These are phyloP conservation scores for Manacus vitellinus DNA, from an alignment of 2,113 vertebrate genomes.

Conservation along the genomic window DNA sequence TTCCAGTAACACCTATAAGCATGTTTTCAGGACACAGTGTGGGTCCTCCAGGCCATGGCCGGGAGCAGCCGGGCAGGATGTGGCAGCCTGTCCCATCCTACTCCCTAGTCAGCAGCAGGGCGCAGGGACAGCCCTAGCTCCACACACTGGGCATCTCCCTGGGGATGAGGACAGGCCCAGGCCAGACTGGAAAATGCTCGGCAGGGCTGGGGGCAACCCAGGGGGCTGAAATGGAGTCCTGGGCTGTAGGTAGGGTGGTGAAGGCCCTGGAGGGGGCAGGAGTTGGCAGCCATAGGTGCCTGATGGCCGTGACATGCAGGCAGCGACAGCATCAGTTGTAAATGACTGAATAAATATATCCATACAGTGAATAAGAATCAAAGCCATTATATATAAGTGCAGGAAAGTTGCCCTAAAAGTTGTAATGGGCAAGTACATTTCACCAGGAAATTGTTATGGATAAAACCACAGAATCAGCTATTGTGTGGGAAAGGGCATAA, in stretches of 20 bases:
- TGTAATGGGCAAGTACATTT: neutral
- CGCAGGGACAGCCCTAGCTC: neutral
- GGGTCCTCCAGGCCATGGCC: accelerated
- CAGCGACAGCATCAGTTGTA: neutral
- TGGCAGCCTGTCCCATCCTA: neutral
- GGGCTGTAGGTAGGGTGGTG: neutral
- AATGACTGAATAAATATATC: neutral
- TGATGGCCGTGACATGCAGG: accelerated
- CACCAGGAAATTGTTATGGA: neutral
- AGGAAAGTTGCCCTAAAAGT: neutral
- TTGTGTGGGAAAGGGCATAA: neutral
- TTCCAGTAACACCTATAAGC: neutral
- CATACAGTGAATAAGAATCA: neutral
- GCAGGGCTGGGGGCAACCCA: neutral
- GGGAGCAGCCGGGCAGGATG: accelerated
- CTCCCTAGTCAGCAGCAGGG: neutral
- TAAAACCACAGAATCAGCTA: neutral
- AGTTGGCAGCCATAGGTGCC: accelerated
- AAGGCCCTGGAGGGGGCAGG: neutral
- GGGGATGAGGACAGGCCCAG: neutral
- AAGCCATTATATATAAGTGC: neutral
- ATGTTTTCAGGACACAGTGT: accelerated
- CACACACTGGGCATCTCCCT: accelerated
- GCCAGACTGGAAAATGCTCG: neutral
- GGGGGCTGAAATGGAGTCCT: neutral